Evolutionary conservation across 2,797 vertebrate genomes (phyloP), one percentile per base, ranked within the genome.

Genomic region (Simalia tracyae): DNA sequence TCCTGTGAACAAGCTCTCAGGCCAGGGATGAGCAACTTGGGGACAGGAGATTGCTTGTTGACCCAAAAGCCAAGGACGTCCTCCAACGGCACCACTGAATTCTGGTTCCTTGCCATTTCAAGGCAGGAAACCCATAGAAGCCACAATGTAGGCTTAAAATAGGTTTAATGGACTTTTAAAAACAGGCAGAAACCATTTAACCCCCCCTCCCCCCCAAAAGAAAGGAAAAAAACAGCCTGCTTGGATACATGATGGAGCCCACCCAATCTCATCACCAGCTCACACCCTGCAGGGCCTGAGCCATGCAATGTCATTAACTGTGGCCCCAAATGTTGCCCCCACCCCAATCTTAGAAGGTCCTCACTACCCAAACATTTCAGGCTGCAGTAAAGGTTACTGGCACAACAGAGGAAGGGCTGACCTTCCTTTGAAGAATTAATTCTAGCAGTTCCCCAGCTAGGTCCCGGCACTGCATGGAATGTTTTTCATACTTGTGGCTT

Each of bases 401-500:
- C 60, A 68, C 61, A 26, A 31, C 61, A 5, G 26, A 57, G 17
- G 8, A 56, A 59, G 12, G 6, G n/a, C 0, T 10, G 63, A 14
- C 36, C 19, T 81, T 12, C 6, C 42, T 87, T 19, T 59, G 54
- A 61, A 88, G 76, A 31, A 10, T 19, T 31, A 31, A 54, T 50
- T 7, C 66, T 24, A 60, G 10, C 28, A 17, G 57, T 76, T 72
- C 26, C 86, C 72, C 15, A 2, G 64, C 5, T 57, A 19, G 42
- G 15, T 22, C 28, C 60, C 2, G 9, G 85, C 31, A 31, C 86
- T 31, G 42, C 31, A 5, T 50, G 36, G 64, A 87, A 60, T 76
- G 56, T n/a, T 87, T n/a, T 59, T 76, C 85, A 61, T 87, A 86
- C 56, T 91, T 72, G 85, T 11, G 66, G 86, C 0, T 91, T 88